Percentiles rank a stretch among this genome's conserved stretches.
Evolutionary conservation across 2,797 vertebrate genomes (phyloP).

Genomic region (Tiaroga cobitis): DNA sequence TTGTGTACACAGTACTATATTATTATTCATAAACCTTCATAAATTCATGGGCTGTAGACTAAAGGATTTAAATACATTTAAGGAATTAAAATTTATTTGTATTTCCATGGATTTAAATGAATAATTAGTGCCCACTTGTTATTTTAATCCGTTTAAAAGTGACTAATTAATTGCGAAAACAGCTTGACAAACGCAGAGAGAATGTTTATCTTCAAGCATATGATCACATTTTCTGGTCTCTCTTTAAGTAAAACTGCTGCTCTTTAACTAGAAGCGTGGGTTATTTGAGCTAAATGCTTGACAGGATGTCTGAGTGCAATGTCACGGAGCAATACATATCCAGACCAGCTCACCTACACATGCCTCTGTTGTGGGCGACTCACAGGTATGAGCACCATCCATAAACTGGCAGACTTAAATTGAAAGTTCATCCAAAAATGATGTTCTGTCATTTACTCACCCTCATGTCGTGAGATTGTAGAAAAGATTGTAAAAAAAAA

Average conservation of each 20-base stretch:
- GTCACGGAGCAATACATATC: constrained; percentile 13
- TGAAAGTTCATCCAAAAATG: neutral
- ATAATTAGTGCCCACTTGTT: constrained; percentile 66
- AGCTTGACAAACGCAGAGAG: constrained; percentile 55
- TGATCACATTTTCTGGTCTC: neutral
- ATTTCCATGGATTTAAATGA: constrained; percentile 61
- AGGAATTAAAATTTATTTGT: constrained; percentile 62
- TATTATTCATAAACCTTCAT: neutral
- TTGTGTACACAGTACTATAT: neutral
- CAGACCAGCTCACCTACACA: constrained; percentile 17
- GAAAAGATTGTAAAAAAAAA: no score
- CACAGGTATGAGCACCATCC: constrained; percentile 1
- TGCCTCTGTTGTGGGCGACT: neutral
- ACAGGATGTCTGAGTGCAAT: constrained; percentile 57
- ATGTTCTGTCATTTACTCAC: no score
- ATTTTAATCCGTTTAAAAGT: constrained; percentile 66
- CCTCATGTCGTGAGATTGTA: neutral
- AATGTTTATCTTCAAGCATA: constrained; percentile 7
- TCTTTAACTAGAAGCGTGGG: neutral
- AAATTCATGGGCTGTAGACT: constrained; percentile 44
- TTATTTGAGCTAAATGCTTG: constrained; percentile 31
- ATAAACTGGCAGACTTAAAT: neutral
- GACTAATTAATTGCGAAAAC: constrained; percentile 62
- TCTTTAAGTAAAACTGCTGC: neutral
- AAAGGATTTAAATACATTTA: constrained; percentile 19